A percentile compares a stretch with the other conserved stretches of the same genome.
These are phyloP conservation scores for Amphiduros pacificus DNA, from an alignment of 2,888 invertebrate genomes.

Conservation along the genomic window DNA sequence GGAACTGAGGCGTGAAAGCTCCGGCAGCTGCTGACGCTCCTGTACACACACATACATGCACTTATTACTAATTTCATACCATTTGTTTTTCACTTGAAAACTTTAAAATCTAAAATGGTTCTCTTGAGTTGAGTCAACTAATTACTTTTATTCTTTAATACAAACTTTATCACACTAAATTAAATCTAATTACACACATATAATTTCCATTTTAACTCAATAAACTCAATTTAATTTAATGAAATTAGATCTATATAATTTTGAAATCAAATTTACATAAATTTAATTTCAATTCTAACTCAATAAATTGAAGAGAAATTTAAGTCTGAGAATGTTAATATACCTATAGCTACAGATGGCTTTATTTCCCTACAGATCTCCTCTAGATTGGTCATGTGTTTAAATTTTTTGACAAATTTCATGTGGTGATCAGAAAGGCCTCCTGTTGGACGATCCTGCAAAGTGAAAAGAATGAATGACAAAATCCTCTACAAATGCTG, in stretches of 20 bases:
- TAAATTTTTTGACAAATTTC: conserved; percentile 75
- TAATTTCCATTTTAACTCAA: too few relatives aligned
- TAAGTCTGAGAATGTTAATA: not conserved
- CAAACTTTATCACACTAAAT: too few relatives aligned
- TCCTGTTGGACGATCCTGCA: conserved; percentile 74
- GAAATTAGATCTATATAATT: too few relatives aligned
- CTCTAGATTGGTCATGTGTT: conserved; percentile 71
- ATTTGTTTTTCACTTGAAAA: too few relatives aligned
- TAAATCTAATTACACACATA: too few relatives aligned
- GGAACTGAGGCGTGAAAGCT: conserved; percentile 85
- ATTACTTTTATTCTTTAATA: too few relatives aligned
- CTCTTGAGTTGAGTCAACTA: too few relatives aligned
- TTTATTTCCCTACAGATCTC: conserved; percentile 81
- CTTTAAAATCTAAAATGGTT: too few relatives aligned
- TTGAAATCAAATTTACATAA: too few relatives aligned
- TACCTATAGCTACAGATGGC: conserved; percentile 91
- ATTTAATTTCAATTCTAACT: too few relatives aligned
- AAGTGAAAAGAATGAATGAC: not conserved
- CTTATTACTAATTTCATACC: not conserved
- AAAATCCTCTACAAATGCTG: not conserved
- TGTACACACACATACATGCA: conserved; percentile 20
- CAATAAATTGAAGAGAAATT: not conserved
- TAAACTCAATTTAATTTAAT: too few relatives aligned
- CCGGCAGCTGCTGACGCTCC: conserved; percentile 92
- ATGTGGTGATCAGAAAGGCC: conserved; percentile 67